Base-by-base conservation (phyloP, 1,140 invertebrate genomes). In the Tetramorium alpestre region DNA sequence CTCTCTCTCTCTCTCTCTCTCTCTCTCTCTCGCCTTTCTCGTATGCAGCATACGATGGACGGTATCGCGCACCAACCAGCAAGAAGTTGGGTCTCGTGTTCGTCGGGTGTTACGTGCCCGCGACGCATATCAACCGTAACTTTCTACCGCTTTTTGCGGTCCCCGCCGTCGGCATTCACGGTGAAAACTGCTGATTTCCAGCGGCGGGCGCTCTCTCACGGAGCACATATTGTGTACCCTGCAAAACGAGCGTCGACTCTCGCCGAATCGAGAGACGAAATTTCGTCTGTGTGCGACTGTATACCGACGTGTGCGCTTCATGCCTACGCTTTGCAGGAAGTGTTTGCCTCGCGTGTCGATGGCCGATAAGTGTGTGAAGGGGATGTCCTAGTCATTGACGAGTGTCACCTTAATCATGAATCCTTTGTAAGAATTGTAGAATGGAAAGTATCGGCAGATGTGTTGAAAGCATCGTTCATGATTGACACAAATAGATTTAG, bases 91-190 rank as follows among this genome's bases (percentile, higher is more conserved):
- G 38, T 62, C 47, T 54, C 86, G 51, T 60, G 87, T 86, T 91
- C 60, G 82, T 75, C 44, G 75, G 84, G 60, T 60, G 85, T 87
- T 91, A 91, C 69, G 80, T 87, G 85, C 41, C 65, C 13, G 72
- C 85, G 76, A 91, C 90, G 89, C 85, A 89, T 88, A 91, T 91
- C 90, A 84, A 73, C 69, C 90, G 81, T 86, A 89, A 91, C 90
- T 91, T 91, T 91, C 90, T 87, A 87, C 73, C 56, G 51, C 82
- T 91, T 91, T 89, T 91, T 77, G 91, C 69, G 62, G 38, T 62
- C 58, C n/a, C 72, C 28, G 64, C 13, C 25, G 58, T 25, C 41
- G 28, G 72, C 72, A 77, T 54, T 77, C 77, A 51, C 51, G 64
- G 85, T 77, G 85, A 89, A 89, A 89, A 89, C 85, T 86, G 49